Conservation (phyloP, 2,888 invertebrate species). For the Panorpa germanica region DNA sequence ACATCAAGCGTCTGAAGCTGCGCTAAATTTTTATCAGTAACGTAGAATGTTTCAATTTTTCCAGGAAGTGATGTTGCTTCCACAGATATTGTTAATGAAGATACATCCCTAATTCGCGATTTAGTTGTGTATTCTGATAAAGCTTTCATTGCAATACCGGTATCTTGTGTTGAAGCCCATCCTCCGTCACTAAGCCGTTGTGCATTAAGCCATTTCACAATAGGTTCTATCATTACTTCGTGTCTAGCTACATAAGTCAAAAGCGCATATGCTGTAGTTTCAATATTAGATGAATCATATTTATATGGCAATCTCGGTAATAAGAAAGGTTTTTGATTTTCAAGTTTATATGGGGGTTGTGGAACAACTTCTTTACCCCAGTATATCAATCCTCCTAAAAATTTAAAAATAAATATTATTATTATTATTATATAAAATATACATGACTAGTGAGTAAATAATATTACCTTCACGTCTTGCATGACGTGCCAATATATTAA, state of each 20-base stretch:
- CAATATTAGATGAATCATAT: slow-evolving; percentile 81
- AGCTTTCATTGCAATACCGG: slow-evolving; percentile 73
- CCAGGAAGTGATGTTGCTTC: slow-evolving; percentile 70
- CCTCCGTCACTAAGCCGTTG: slow-evolving; percentile 75
- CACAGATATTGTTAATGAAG: slow-evolving; percentile 53
- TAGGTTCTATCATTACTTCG: slow-evolving; percentile 62
- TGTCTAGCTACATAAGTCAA: slow-evolving; percentile 75
- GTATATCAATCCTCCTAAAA: slow-evolving; percentile 55
- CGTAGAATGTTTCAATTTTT: slow-evolving; percentile 40
- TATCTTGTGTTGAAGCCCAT: slow-evolving; percentile 81
- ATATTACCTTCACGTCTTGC: slow-evolving; percentile 42
- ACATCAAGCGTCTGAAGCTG: slow-evolving; percentile 61
- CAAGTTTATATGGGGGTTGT: slow-evolving; percentile 63
- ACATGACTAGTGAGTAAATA: background rate
- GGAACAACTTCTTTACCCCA: slow-evolving; percentile 71
- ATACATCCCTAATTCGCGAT: slow-evolving; percentile 70
- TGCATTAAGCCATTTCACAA: slow-evolving; percentile 80
- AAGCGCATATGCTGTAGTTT: slow-evolving; percentile 82
- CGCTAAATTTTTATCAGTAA: slow-evolving; percentile 61
- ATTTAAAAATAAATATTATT: slow-evolving; percentile 8
- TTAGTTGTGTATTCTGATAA: slow-evolving; percentile 76
- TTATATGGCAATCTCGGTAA: slow-evolving; percentile 73
- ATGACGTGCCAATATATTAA: slow-evolving; percentile 44
- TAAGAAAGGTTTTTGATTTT: slow-evolving; percentile 82
- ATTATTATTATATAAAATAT: slow-evolving; percentile 5